A percentile compares a stretch with the other conserved stretches of the same genome.
Conservation (phyloP, 2,888 invertebrate species). For the Hipparchia sbordonii region DNA sequence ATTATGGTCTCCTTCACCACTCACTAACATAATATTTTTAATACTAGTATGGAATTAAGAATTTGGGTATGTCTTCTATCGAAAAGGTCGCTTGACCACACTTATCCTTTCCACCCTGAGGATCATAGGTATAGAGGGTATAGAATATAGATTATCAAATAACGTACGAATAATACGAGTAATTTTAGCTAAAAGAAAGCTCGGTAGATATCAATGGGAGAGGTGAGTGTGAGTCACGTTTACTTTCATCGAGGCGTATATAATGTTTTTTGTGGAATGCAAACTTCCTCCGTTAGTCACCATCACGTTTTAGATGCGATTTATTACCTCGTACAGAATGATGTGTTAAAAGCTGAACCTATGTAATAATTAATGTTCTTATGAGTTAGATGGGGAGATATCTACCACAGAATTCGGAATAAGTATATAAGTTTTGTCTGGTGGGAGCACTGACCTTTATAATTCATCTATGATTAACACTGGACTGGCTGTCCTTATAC, state of each 20-base stretch:
- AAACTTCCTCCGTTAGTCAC: conserved; percentile 21
- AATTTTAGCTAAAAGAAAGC: conserved; percentile 17
- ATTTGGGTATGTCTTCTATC: no score
- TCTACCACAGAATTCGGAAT: neutral
- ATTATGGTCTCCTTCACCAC: no score
- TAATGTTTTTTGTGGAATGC: conserved; percentile 18
- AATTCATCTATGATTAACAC: no score
- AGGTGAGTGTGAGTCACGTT: conserved; percentile 21
- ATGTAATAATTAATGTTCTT: conserved; percentile 1
- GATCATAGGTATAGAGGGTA: no score
- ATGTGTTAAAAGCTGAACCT: conserved; percentile 2
- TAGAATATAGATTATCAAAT: neutral
- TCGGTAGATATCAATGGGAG: conserved; percentile 6
- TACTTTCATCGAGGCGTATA: conserved; percentile 15
- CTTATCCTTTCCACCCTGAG: no score
- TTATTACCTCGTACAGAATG: conserved; percentile 16
- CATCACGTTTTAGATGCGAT: conserved; percentile 21
- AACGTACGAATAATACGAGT: neutral
- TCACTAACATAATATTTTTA: no score
- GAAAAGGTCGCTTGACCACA: no score
- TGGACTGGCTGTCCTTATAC: no score
- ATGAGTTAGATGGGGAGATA: neutral
- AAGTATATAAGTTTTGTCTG: neutral
- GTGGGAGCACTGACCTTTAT: no score
- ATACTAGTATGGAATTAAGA: no score